Conservation (phyloP, 2,888 invertebrate genomes). For the Phania funesta region DNA sequence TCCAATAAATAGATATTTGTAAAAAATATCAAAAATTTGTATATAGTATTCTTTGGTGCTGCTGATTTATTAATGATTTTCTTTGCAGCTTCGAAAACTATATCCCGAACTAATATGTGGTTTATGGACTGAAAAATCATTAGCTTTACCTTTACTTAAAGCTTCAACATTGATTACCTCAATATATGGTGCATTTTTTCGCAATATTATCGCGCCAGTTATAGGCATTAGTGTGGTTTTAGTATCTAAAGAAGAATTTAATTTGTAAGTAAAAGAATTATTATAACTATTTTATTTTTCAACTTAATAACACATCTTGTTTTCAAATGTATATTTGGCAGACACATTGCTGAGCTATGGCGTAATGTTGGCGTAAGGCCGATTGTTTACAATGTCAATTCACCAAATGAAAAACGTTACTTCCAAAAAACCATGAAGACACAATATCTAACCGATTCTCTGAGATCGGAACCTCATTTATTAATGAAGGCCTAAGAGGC, state of each 20-base stretch:
- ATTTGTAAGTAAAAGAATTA: constrained; percentile 74
- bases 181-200: constrained; percentile 79
- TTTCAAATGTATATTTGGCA: constrained; percentile 53
- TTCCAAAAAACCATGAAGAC: constrained; percentile 80
- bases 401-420: constrained; percentile 80
- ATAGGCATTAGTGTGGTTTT: constrained; percentile 80
- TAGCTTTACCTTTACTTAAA: constrained; percentile 77
- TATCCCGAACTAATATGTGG: constrained; percentile 80
- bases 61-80: neutral
- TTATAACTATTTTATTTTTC: neutral
- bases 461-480: constrained; percentile 80
- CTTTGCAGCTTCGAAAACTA: constrained; percentile 75
- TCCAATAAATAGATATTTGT: no score
- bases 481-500: constrained; percentile 76
- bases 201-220: constrained; percentile 79
- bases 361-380: constrained; percentile 80
- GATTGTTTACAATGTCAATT: constrained; percentile 80
- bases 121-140: constrained; percentile 79
- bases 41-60: neutral
- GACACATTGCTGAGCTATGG: constrained; percentile 80
- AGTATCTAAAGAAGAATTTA: constrained; percentile 80
- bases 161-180: constrained; percentile 79
- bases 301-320: neutral
- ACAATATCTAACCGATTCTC: constrained; percentile 80
- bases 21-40: no score